Conservation (phyloP, 2,113 vertebrate species). For the Australoheros scitulus region DNA sequence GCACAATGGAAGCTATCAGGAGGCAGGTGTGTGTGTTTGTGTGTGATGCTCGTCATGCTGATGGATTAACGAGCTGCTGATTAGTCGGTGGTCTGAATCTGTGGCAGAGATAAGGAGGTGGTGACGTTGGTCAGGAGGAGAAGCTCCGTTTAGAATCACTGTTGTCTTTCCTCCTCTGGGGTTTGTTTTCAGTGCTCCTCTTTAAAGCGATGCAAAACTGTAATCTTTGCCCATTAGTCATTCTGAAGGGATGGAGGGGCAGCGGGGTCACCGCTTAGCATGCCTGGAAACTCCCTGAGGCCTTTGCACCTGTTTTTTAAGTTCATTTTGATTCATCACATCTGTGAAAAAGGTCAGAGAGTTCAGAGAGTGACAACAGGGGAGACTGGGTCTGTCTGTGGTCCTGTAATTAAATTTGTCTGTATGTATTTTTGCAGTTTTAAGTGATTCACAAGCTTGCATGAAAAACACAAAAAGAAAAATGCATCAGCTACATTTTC, state of each 20-base stretch:
- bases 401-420: not conserved
- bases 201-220: not conserved
- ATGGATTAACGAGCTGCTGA: slow-evolving; percentile 40
- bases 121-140: slow-evolving; percentile 14
- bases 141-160: not conserved
- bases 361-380: not conserved
- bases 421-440: no score
- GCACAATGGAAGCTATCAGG: slow-evolving; percentile 31
- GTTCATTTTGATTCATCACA: not conserved
- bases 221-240: slow-evolving; percentile 20
- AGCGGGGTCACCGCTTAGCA: not conserved
- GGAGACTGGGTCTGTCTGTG: not conserved
- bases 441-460: no score
- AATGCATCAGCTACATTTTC: not conserved
- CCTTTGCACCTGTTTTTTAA: not conserved
- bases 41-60: not conserved
- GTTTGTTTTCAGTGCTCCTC: not conserved
- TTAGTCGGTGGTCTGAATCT: slow-evolving; percentile 26
- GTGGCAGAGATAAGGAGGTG: slow-evolving; percentile 37
- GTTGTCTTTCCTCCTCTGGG: not conserved
- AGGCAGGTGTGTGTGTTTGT: slow-evolving; percentile 25
- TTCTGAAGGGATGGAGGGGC: not conserved
- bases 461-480: not conserved
- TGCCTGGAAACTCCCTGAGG: slow-evolving; percentile 32
- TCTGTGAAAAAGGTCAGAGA: not conserved